Evolutionary conservation across 37 sponge, comb jelly and placozoan genomes (phyloP).

Genomic region (Spongilla lacustris): DNA sequence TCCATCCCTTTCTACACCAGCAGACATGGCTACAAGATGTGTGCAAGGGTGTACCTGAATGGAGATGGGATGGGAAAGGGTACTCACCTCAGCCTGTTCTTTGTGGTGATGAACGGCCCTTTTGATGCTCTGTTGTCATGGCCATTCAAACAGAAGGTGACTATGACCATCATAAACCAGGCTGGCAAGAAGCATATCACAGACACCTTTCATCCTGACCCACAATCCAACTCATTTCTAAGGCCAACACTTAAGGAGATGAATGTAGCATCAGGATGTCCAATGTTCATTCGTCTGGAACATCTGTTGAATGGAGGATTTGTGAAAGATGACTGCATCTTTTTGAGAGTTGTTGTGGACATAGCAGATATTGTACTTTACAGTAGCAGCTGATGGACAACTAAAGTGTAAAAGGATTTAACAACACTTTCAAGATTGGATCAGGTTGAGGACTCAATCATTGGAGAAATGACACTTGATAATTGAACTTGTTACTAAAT

Average conservation of each 20-base stretch:
- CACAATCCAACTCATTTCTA: constrained; percentile 68
- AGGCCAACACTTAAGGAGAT: constrained; percentile 66
- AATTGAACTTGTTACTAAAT: too few species aligned
- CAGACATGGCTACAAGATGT: constrained; percentile 81
- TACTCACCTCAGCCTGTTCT: constrained; percentile 76
- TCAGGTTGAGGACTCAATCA: too few species aligned
- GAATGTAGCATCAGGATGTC: constrained; percentile 83
- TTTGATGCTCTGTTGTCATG: constrained; percentile 70
- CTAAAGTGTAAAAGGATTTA: too few species aligned
- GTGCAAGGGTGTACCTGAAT: constrained; percentile 72
- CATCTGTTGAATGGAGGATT: constrained; percentile 51
- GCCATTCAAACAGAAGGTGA: constrained; percentile 82
- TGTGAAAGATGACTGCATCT: constrained; percentile 73
- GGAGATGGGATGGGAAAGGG: constrained; percentile 78
- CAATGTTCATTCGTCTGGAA: constrained; percentile 55
- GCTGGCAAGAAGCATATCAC: constrained; percentile 41
- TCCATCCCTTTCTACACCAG: constrained; percentile 76
- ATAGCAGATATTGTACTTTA: background rate
- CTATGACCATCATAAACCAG: constrained; percentile 70
- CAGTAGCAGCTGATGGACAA: too few species aligned
- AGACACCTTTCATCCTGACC: constrained; percentile 73
- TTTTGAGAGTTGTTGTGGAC: constrained; percentile 59
- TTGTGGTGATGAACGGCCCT: constrained; percentile 76
- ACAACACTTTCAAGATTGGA: too few species aligned
- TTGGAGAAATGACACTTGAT: too few species aligned